phyloP scores from a whole-genome alignment of 92 coral and sea anemone species.

The Epizoanthus illoricatus region DNA sequence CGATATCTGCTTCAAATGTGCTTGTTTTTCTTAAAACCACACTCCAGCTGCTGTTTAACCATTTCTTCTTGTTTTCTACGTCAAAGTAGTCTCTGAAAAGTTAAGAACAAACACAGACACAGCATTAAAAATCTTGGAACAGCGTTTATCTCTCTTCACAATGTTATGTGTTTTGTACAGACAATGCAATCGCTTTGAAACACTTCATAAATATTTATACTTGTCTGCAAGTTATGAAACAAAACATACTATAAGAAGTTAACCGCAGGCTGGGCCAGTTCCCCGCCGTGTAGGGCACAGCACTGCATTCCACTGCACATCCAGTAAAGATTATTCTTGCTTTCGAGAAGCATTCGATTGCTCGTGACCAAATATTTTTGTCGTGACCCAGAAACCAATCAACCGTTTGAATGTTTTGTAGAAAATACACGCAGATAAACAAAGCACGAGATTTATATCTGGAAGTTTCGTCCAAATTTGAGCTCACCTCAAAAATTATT shows the following conservation, averaged over 20 bases:
- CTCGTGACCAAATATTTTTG: not conserved
- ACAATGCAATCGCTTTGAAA: not conserved
- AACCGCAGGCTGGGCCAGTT: not conserved
- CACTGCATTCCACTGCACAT: not conserved
- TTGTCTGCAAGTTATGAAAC: not conserved
- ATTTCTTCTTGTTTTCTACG: slow-evolving; percentile 8
- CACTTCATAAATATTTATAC: slow-evolving; percentile 25
- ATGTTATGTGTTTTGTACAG: not conserved
- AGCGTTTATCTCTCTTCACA: not conserved
- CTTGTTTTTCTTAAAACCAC: not conserved
- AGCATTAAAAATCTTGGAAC: not conserved
- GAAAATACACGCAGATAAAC: not conserved
- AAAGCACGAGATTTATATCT: slow-evolving; percentile 8
- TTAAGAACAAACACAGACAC: slow-evolving; percentile 1
- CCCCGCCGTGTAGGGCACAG: not conserved
- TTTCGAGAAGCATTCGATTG: not conserved
- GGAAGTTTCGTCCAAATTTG: not conserved
- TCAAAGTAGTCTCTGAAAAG: not conserved
- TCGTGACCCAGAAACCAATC: slow-evolving; percentile 7
- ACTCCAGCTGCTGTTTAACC: not conserved
- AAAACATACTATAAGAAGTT: slow-evolving; percentile 1
- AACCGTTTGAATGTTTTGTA: slow-evolving; percentile 1
- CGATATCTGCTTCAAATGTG: not conserved
- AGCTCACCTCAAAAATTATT: not conserved
- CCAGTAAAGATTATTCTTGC: not conserved